phyloP scores from a whole-genome alignment of 2,888 invertebrate genomes.

The Fissipunctia ypsillon region DNA sequence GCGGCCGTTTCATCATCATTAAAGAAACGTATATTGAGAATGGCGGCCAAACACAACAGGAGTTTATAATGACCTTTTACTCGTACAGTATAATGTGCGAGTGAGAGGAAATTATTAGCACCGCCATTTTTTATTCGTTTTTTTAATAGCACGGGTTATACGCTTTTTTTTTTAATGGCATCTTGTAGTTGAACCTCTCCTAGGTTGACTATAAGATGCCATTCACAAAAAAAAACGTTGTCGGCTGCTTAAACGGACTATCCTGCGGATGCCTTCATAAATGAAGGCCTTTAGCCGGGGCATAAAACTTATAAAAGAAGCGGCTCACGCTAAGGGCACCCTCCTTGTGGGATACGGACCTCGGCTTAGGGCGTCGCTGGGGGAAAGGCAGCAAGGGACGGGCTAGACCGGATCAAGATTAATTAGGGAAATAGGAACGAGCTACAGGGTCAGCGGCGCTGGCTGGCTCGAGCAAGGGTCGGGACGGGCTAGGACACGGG shows the following conservation, averaged over 20 bases:
- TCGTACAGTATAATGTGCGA: not conserved
- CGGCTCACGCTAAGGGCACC: not conserved
- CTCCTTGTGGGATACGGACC: too few species aligned
- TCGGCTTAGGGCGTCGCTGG: too few species aligned
- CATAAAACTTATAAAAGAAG: not conserved
- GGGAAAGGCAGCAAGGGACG: too few species aligned
- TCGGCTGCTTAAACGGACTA: not conserved
- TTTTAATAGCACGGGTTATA: not conserved
- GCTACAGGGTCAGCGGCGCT: too few species aligned
- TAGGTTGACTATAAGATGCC: too few species aligned
- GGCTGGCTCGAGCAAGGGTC: too few species aligned
- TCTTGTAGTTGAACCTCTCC: not conserved
- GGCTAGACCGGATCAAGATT: too few species aligned
- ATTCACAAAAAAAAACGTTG: too few species aligned
- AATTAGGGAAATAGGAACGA: too few species aligned
- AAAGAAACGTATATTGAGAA: not conserved
- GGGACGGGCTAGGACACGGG: too few species aligned
- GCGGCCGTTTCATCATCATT: not conserved
- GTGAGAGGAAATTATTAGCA: not conserved
- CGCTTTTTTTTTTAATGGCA: not conserved
- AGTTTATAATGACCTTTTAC: too few species aligned
- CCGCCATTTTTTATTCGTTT: not conserved
- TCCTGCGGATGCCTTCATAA: not conserved
- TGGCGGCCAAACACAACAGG: not conserved
- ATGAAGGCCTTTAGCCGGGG: not conserved